Percentiles rank a stretch among this genome's conserved stretches.
Evolutionary conservation across 2,113 vertebrate species (phyloP).

Genomic region (Laticauda laticaudata): DNA sequence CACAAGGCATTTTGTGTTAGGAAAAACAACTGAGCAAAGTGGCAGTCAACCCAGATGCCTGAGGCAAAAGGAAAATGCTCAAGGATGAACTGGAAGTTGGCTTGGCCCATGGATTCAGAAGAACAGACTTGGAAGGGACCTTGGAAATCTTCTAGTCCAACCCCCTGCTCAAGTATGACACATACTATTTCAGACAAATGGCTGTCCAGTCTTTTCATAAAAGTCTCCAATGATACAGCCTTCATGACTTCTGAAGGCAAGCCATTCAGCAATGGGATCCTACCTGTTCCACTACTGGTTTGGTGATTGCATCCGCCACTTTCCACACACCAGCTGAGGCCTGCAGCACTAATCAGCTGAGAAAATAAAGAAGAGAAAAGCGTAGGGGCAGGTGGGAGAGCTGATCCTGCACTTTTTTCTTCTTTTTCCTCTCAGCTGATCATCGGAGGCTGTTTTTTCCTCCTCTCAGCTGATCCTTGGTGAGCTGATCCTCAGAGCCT

Average conservation of each 20-base stretch:
- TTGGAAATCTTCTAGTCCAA: neutral
- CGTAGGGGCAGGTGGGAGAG: no score
- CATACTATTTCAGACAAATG: neutral
- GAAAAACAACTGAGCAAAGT: slow-evolving; percentile 66
- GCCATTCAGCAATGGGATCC: neutral
- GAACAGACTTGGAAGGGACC: neutral
- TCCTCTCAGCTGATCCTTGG: no score
- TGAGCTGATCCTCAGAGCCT: no score
- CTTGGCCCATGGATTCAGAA: slow-evolving; percentile 16
- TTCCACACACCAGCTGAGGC: no score
- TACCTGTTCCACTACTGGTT: no score
- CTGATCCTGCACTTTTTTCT: no score
- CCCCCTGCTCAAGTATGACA: neutral
- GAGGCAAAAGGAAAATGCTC: slow-evolving; percentile 18
- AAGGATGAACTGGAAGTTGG: slow-evolving; percentile 36
- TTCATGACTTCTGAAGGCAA: neutral
- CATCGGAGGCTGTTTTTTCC: no score
- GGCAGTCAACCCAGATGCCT: slow-evolving; percentile 60
- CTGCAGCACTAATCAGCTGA: no score
- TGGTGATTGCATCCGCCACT: no score
- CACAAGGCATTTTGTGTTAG: slow-evolving; percentile 71
- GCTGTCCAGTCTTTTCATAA: neutral
- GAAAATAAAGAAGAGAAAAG: no score
- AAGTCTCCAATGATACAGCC: neutral
- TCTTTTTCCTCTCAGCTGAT: no score